Base-by-base conservation (phyloP, 2,888 invertebrate genomes). In the Barypeithes pellucidus region DNA sequence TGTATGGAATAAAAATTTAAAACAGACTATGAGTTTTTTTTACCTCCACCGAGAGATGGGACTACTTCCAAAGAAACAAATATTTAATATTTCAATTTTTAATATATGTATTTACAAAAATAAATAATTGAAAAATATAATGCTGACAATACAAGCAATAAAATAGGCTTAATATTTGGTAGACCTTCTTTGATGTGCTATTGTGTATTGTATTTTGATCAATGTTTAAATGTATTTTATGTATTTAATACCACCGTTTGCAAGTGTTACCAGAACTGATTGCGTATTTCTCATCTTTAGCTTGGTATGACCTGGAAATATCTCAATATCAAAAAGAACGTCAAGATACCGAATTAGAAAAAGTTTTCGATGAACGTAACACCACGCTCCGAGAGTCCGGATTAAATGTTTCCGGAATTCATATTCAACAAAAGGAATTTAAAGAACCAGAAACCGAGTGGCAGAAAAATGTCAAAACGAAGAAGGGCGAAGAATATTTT, bases 301-400 rank as follows among this genome's bases (percentile, higher is more conserved):
- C 96, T 81, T 97, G 96, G 96, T 97, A 97, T 89, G 96, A 97
- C 88, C 90, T 91, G 84, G 96, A 95, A 85, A 91, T 95, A 84
- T 89, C 93, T 78, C 91, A 92, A 84, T 96, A 95, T 87, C 96
- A 96, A 87, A 89, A 91, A 85, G 93, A 93, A 80, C 92, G 95
- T 78, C 88, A 90, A 85, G 94, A 93, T 81, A 94, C 93, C 67
- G 96, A 97, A 87, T 88, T 96, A 81, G 95, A 95, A 85, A 92
- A 93, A 85, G 92, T 94, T 59, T 96, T 96, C 84, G 95, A 95
- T 83, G 96, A 96, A 85, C 91, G 95, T 77, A 89, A 91, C 79
- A 92, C 92, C 82, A 89, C 89, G 59, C 86, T 91, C 80, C 90
- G 91, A 78, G 92, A 94, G 79, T 90, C 91, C 50, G 82, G 82